These are phyloP conservation scores for Elanus axillaris DNA, from an alignment of 2,113 vertebrate genomes.

Conservation along the genomic window DNA sequence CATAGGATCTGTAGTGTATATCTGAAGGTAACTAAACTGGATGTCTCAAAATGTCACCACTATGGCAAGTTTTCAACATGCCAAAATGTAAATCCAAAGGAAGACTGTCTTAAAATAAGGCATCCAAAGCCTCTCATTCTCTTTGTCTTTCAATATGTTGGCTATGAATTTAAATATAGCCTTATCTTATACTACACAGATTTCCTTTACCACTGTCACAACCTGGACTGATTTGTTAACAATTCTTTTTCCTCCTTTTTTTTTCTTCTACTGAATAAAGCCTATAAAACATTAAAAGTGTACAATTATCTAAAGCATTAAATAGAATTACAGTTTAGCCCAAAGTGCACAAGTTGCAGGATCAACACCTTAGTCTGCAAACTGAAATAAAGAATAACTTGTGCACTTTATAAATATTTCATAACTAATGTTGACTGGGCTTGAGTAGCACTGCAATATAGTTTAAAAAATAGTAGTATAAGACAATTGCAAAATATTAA, in stretches of 20 bases:
- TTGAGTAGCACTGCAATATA: background rate
- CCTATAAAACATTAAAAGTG: background rate
- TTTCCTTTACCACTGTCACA: background rate
- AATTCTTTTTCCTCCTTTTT: background rate
- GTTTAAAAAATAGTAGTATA: background rate
- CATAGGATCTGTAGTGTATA: background rate
- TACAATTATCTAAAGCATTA: background rate
- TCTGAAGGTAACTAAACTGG: background rate
- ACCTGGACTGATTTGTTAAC: background rate
- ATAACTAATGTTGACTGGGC: background rate
- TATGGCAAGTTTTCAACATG: background rate
- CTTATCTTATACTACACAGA: background rate
- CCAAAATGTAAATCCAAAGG: background rate
- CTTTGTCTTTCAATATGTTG: background rate
- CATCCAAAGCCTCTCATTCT: background rate
- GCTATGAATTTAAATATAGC: background rate
- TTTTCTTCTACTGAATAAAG: background rate
- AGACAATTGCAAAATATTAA: background rate
- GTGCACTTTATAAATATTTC: background rate
- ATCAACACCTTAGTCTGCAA: background rate
- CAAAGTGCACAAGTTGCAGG: background rate
- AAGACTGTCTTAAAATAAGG: background rate
- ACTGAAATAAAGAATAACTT: background rate
- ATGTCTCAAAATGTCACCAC: background rate
- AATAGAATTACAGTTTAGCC: background rate